These are phyloP conservation scores for Lepus timidus DNA, from an alignment of 2,113 vertebrate species.

Conservation along the genomic window DNA sequence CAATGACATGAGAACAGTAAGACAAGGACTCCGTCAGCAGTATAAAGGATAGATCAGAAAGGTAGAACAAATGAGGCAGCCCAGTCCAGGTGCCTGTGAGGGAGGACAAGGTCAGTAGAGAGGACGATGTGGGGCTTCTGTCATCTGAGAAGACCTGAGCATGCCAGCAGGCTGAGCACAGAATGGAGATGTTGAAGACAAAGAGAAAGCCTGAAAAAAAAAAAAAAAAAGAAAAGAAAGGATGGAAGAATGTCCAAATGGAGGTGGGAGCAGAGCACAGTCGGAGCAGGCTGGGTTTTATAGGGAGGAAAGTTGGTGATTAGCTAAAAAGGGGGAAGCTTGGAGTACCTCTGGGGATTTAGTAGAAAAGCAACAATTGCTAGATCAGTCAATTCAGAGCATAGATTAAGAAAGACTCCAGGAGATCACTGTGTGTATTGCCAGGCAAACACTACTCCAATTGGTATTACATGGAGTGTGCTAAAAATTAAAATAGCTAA, in stretches of 20 bases:
- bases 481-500: background rate
- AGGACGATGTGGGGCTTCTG: accelerated
- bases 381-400: background rate
- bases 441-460: background rate
- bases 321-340: background rate
- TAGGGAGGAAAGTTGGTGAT: background rate
- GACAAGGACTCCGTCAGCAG: background rate
- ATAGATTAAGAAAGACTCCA: background rate
- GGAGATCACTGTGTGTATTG: background rate
- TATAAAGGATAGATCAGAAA: background rate
- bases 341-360: background rate
- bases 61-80: background rate
- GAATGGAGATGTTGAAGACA: background rate
- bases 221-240: background rate
- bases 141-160: background rate
- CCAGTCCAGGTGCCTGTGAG: background rate
- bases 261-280: background rate
- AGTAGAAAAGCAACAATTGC: background rate
- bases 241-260: too few species aligned
- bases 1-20: background rate
- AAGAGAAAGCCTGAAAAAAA: background rate
- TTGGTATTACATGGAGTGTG: background rate
- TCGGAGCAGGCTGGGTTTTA: background rate
- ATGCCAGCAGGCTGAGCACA: background rate
- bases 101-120: background rate